Conservation (phyloP, 2,797 vertebrate species). For the Iguana delicatissima region DNA sequence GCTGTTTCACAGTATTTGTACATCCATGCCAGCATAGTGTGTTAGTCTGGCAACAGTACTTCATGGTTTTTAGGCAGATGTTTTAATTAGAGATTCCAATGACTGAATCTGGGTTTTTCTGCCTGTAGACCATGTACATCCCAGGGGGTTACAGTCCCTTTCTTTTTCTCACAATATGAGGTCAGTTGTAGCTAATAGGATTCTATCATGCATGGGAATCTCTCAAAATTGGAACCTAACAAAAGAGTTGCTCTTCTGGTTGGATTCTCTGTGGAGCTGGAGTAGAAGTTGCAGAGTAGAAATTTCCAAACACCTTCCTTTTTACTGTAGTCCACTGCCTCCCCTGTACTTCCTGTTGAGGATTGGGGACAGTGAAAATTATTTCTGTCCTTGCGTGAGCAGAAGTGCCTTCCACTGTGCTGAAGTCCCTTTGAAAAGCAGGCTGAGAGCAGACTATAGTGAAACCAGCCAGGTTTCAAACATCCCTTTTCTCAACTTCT, state of each 20-base stretch:
- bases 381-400: no score
- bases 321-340: background rate
- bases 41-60: background rate
- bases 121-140: background rate
- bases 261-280: no score
- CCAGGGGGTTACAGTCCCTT: background rate
- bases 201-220: background rate
- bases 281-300: background rate
- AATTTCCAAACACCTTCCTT: background rate
- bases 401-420: background rate
- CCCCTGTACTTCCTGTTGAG: no score
- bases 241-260: background rate
- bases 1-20: no score
- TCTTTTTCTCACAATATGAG: background rate
- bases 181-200: background rate
- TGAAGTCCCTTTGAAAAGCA: background rate
- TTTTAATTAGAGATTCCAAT: background rate
- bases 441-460: slow-evolving; percentile 60
- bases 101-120: background rate
- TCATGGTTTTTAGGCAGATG: background rate
- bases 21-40: background rate
- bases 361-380: background rate
- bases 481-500: slow-evolving; percentile 72
- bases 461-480: slow-evolving; percentile 67
- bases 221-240: background rate